Base-by-base conservation (phyloP, 2,888 invertebrate genomes). In the Oasisia sp. region DNA sequence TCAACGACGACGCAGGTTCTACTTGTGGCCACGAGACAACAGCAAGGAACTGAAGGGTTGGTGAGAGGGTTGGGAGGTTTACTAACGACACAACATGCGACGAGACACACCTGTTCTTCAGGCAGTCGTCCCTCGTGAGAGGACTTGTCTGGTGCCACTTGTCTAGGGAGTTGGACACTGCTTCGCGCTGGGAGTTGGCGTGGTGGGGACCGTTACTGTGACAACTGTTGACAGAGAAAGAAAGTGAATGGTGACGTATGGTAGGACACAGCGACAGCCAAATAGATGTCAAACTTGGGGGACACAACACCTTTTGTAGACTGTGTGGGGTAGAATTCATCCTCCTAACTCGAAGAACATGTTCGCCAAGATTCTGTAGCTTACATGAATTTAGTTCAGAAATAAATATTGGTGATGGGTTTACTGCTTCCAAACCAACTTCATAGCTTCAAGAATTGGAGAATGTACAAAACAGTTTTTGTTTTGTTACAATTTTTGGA, bases 121-220 rank as follows among this genome's bases (percentile, higher is more conserved):
- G 94, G 32, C 94, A 94, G 1, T 95, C 95, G 45, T 94, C 94
- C 32, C 95, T 93, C 89, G 95, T 94, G 92, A 96, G 93, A 7
- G 95, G 95, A 93, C 96, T 95, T 89, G 95, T 94, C 50, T 94
- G 94, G 91, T 94, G 94, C 96, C 96, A 96, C 92, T 95, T 93
- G 92, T 95, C 95, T 32, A 94, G 93, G 32, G 95, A 94, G 93
- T 94, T 95, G 91, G 94, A 93, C 7, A 32, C 12, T 91, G 50
- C 92, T 74, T 74, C 32, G 58, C 32, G 32, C 32, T 74, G 32
- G n/a, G 32, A 74, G 89, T 58, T 74, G 74, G 74, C 7, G 74
- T 74, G 74, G 27, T 74, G 74, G 74, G 74, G 74, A 74, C 74
- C 74, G 27, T 74, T 74, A 74, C 74, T 74, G 27, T 27, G 74